These are phyloP conservation scores for Taeniopygia guttata DNA, from an alignment of 2,797 vertebrate species.

Conservation along the genomic window DNA sequence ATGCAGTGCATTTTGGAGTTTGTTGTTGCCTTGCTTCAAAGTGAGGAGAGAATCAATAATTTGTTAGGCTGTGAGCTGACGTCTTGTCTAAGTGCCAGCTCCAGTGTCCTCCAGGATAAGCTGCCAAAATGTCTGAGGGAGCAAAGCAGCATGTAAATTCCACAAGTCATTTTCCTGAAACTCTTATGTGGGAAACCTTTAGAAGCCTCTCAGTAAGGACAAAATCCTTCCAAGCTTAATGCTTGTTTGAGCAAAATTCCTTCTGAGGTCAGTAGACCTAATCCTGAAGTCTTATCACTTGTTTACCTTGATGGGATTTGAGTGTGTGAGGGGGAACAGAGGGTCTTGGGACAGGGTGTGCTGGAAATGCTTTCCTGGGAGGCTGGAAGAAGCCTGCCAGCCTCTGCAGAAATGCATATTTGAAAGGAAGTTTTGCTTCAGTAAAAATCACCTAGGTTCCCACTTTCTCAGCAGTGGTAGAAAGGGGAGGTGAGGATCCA, in stretches of 20 bases:
- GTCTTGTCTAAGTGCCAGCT: slow-evolving; percentile 36
- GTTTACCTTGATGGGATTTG: slow-evolving; percentile 15
- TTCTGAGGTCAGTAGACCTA: slow-evolving; percentile 46
- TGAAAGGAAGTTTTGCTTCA: neutral
- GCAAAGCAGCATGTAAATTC: slow-evolving; percentile 38
- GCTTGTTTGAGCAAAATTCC: slow-evolving; percentile 43
- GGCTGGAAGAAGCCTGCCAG: neutral
- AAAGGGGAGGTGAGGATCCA: neutral
- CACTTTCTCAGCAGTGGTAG: neutral
- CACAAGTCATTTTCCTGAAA: slow-evolving; percentile 57
- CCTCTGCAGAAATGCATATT: neutral
- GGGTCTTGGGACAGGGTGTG: neutral
- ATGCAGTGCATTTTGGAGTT: slow-evolving; percentile 37
- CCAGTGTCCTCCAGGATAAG: slow-evolving; percentile 38
- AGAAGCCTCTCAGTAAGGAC: slow-evolving; percentile 40
- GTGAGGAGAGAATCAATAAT: slow-evolving; percentile 55
- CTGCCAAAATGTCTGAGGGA: slow-evolving; percentile 52
- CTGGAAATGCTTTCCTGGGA: neutral
- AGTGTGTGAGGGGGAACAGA: neutral
- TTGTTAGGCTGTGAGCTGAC: slow-evolving; percentile 49
- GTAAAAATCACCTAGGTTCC: neutral
- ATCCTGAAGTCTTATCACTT: neutral
- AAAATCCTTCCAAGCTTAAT: slow-evolving; percentile 45
- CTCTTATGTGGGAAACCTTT: slow-evolving; percentile 29
- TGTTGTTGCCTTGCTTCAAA: slow-evolving; percentile 41